These are phyloP conservation scores for Plectropomus leopardus DNA, from an alignment of 2,113 vertebrate genomes.

Conservation along the genomic window DNA sequence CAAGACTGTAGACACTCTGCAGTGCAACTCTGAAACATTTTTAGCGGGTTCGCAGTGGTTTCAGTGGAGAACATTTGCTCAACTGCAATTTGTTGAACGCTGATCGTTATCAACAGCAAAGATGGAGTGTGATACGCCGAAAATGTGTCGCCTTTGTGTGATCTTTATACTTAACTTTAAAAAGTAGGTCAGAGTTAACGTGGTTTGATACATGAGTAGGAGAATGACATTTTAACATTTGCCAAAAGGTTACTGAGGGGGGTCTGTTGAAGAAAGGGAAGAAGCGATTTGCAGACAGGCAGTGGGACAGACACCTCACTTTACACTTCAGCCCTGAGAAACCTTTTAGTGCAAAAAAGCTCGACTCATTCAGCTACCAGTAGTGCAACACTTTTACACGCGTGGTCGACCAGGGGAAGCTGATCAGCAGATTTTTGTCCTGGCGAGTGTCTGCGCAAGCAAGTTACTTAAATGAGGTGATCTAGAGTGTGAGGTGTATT, in stretches of 20 bases:
- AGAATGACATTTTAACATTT: too few relatives aligned
- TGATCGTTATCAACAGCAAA: conserved; percentile 30
- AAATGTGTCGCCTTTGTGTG: neutral
- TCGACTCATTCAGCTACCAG: neutral
- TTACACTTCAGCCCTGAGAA: neutral
- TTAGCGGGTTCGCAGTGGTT: neutral
- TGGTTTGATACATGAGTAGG: neutral
- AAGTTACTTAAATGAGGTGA: neutral
- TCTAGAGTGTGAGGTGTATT: neutral
- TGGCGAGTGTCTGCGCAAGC: neutral
- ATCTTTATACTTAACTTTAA: neutral
- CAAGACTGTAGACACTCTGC: neutral
- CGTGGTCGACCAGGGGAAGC: neutral
- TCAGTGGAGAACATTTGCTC: neutral
- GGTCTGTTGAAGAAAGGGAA: neutral
- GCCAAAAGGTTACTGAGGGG: neutral
- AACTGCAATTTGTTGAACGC: neutral
- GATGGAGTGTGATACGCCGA: neutral
- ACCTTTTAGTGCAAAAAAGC: neutral
- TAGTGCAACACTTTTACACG: neutral
- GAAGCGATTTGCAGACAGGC: neutral
- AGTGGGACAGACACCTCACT: neutral
- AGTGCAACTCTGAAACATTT: neutral
- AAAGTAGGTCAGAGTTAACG: conserved; percentile 16
- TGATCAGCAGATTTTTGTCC: neutral